Percentiles rank a stretch among this genome's conserved stretches.
phyloP scores from a whole-genome alignment of 2,113 vertebrate species.

The Edolisoma coerulescens region DNA sequence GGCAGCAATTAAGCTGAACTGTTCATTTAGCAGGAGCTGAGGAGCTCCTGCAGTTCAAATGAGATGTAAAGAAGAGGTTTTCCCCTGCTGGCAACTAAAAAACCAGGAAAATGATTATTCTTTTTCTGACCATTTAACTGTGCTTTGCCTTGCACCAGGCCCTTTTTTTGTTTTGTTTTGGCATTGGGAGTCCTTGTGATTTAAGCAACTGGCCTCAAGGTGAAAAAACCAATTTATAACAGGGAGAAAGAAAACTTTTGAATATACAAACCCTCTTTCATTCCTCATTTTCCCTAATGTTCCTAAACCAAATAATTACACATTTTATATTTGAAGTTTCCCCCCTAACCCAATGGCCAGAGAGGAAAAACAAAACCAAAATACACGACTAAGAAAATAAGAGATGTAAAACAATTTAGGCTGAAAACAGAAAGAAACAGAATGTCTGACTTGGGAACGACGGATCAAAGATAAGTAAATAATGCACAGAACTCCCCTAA shows the following conservation, averaged over 20 bases:
- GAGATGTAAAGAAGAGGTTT: constrained; percentile 27
- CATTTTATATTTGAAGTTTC: neutral
- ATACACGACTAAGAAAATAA: neutral
- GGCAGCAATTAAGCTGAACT: neutral
- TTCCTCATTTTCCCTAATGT: neutral
- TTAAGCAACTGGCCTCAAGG: neutral
- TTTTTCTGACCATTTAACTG: constrained; percentile 11
- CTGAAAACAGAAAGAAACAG: neutral
- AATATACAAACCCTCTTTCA: neutral
- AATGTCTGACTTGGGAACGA: neutral
- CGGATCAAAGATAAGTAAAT: constrained; percentile 41
- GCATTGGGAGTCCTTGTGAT: neutral
- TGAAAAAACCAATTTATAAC: neutral
- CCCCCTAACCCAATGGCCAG: neutral
- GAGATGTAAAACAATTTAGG: neutral
- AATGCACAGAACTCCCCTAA: constrained; percentile 15
- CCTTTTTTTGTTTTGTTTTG: neutral
- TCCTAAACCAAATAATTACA: neutral
- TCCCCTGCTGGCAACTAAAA: constrained; percentile 6
- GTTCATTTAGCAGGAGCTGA: neutral
- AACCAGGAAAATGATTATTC: neutral
- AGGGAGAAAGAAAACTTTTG: neutral
- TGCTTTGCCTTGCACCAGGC: neutral
- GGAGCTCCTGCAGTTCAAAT: neutral
- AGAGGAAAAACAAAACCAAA: constrained; percentile 2